Evolutionary conservation across 2,888 invertebrate species (phyloP).

Genomic region (Cryptocephalus moraei): DNA sequence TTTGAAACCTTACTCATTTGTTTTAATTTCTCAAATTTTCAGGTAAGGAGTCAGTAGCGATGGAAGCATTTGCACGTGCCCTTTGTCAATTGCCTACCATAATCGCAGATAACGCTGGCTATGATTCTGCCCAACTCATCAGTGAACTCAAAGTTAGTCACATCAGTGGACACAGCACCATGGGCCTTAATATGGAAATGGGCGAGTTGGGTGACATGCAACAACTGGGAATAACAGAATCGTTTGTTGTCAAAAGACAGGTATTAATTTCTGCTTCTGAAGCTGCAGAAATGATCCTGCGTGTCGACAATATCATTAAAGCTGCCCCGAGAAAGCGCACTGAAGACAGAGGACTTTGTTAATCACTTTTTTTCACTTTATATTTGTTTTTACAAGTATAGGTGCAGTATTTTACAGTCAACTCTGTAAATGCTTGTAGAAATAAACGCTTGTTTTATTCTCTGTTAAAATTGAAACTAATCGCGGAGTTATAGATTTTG

Average conservation of each 20-base stretch:
- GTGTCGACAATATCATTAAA: slow-evolving; percentile 95
- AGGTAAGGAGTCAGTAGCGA: slow-evolving; percentile 95
- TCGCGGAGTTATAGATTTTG: too few species aligned
- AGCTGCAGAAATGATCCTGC: slow-evolving; percentile 97
- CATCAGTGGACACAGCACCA: slow-evolving; percentile 58
- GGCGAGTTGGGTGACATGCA: slow-evolving; percentile 88
- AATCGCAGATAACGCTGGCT: slow-evolving; percentile 98
- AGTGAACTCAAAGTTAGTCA: slow-evolving; percentile 88
- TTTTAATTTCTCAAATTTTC: not conserved
- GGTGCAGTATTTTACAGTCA: too few species aligned
- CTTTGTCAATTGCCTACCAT: slow-evolving; percentile 84
- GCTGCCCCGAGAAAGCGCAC: slow-evolving; percentile 81
- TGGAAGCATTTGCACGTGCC: slow-evolving; percentile 89
- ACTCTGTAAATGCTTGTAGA: too few species aligned
- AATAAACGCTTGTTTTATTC: too few species aligned
- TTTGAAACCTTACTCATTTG: too few species aligned
- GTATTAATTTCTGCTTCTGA: slow-evolving; percentile 90
- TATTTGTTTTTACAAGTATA: too few species aligned
- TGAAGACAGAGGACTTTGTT: slow-evolving; percentile 60
- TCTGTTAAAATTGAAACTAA: too few species aligned
- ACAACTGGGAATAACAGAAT: slow-evolving; percentile 87
- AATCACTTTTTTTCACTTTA: too few species aligned
- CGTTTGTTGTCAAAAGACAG: slow-evolving; percentile 93
- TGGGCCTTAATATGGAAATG: slow-evolving; percentile 83
- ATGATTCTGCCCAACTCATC: slow-evolving; percentile 90